Evolutionary conservation across 2,888 invertebrate species (phyloP).

Genomic region (Siphonodentalium dalli): DNA sequence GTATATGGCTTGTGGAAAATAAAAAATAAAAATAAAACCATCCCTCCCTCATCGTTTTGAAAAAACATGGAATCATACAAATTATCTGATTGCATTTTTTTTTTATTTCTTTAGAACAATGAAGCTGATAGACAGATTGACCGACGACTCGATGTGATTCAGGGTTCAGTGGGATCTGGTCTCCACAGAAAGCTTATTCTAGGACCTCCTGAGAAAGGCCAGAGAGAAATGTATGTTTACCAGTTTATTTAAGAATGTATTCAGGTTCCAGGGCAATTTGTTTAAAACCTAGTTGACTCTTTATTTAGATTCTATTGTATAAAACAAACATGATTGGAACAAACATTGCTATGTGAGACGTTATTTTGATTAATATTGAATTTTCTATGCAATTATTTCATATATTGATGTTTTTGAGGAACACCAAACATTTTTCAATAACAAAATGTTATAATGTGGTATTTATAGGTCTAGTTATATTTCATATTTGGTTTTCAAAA

Average conservation of each 20-base stretch:
- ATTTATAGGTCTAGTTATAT: too few species aligned
- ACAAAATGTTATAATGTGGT: too few species aligned
- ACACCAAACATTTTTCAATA: too few species aligned
- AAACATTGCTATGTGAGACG: conserved; percentile 6
- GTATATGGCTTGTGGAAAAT: too few species aligned
- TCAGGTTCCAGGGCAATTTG: too few species aligned
- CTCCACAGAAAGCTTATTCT: conserved; percentile 73
- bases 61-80: neutral
- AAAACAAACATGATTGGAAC: neutral
- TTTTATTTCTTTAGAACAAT: conserved; percentile 68
- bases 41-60: too few species aligned
- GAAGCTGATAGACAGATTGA: conserved; percentile 72
- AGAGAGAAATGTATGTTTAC: conserved; percentile 39
- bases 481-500: too few species aligned
- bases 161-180: conserved; percentile 71
- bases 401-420: too few species aligned
- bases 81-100: neutral
- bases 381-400: too few species aligned
- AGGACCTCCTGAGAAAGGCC: conserved; percentile 63
- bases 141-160: conserved; percentile 71
- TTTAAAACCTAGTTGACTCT: neutral
- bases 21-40: too few species aligned
- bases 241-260: neutral
- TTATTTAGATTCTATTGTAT: too few species aligned
- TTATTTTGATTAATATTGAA: too few species aligned